These are phyloP conservation scores for Microcaecilia unicolor DNA, from an alignment of 2,797 vertebrate species.

Conservation along the genomic window DNA sequence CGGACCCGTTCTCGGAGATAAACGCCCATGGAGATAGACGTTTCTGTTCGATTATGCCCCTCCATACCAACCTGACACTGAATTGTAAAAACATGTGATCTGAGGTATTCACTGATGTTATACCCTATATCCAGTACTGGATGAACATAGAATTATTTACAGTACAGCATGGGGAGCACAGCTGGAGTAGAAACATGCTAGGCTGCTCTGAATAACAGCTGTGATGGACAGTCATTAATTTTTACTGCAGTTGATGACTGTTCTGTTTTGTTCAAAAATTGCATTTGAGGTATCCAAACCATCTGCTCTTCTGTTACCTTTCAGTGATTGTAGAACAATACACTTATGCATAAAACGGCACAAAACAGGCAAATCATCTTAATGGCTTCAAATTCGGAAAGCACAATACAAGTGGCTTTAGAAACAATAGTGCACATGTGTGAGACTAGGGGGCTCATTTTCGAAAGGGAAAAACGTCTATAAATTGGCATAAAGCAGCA, in stretches of 20 bases:
- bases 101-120: not conserved
- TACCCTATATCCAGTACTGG: slow-evolving; percentile 4
- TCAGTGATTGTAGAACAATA: not conserved
- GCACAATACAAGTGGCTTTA: too few species aligned
- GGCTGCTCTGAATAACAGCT: not conserved
- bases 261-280: not conserved
- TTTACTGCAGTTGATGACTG: slow-evolving; percentile 4
- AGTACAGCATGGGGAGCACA: not conserved
- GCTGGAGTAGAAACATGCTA: slow-evolving; percentile 1
- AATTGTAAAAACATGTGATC: not conserved
- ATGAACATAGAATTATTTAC: slow-evolving; percentile 1
- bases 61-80: not conserved
- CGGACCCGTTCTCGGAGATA: too few species aligned
- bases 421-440: too few species aligned
- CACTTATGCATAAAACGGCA: too few species aligned
- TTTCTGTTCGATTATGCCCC: too few species aligned
- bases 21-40: too few species aligned
- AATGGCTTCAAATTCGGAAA: too few species aligned
- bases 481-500: too few species aligned
- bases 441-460: too few species aligned
- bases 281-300: slow-evolving; percentile 1
- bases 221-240: not conserved
- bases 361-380: too few species aligned
- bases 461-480: too few species aligned
- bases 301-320: slow-evolving; percentile 1